Evolutionary conservation across 2,888 invertebrate genomes (phyloP).

Genomic region (Patella caerulea): DNA sequence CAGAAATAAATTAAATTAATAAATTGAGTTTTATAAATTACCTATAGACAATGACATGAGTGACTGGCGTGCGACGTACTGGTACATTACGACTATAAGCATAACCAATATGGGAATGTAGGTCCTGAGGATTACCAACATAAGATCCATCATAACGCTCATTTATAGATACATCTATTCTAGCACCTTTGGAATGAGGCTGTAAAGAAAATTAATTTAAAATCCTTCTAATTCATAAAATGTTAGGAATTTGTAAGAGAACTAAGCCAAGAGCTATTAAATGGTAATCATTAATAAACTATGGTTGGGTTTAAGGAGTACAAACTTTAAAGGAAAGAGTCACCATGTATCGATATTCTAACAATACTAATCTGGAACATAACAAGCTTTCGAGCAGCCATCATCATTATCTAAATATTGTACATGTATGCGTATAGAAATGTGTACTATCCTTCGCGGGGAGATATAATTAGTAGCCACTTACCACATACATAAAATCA

Average conservation of each 20-base stretch:
- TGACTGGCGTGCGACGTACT: constrained; percentile 82
- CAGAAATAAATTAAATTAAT: neutral
- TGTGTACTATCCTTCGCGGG: no score
- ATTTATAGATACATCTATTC: constrained; percentile 95
- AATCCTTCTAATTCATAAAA: neutral
- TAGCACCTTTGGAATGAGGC: constrained; percentile 77
- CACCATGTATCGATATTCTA: no score
- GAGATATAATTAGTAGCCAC: constrained; percentile 61
- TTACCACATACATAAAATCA: constrained; percentile 90
- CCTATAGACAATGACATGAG: constrained; percentile 84
- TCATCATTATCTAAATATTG: no score
- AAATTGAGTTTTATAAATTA: constrained; percentile 38
- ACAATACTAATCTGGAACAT: no score
- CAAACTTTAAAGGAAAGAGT: no score
- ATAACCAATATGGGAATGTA: constrained; percentile 73
- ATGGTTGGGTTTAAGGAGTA: no score
- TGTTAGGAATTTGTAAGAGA: neutral
- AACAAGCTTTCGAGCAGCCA: no score
- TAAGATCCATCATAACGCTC: constrained; percentile 96
- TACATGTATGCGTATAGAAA: no score
- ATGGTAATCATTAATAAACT: no score
- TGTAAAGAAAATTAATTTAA: constrained; percentile 34
- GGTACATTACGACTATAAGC: constrained; percentile 81
- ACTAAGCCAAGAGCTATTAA: no score
- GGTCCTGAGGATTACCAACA: constrained; percentile 84